Base-by-base conservation (phyloP, 2,797 vertebrate species). In the Centroberyx gerrardi region DNA sequence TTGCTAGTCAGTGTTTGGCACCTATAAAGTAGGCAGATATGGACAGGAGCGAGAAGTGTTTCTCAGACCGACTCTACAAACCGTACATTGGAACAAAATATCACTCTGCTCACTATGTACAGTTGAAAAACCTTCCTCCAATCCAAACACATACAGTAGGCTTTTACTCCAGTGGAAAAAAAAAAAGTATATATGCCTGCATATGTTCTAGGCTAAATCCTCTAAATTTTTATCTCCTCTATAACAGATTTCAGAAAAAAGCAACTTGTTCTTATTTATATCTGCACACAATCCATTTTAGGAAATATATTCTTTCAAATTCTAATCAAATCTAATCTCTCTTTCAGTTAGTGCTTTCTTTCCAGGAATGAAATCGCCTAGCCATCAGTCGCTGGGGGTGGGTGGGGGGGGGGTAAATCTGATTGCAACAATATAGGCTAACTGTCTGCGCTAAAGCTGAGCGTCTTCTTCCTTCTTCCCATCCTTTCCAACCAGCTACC, bases 1-100 rank as follows among this genome's bases (percentile, higher is more conserved):
- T 90, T 94, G 88, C 83, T 77, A 90, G 88, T 96, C 95, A 95
- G 94, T 95, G 95, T 96, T 98, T 98, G 96, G 97, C 97, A 97
- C 96, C 88, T 93, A 93, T 91, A 90, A 83, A 92, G 91, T 88
- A 92, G 92, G 94, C 91, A 93, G 90, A 90, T 92, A 85, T 90
- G 84, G 84, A 93, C 88, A 93, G 87, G 85, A 86, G 82, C 75
- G 86, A 92, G 82, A 86, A 83, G 84, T 76, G 78, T 75, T 86
- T 82, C 80, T 79, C 78, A 82, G 72, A 55, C 51, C 76, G 36
- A 66, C 61, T 52, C 29, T 72, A 72, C 58, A 67, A 66, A 81
- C 31, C 54, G 27, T 72, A 79, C 44, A 71, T 5, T 69, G 59
- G 46, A 77, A 61, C 52, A 62, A 82, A 63, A 78, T 58, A 80